A percentile compares a stretch with the other conserved stretches of the same genome.
Evolutionary conservation across 2,113 vertebrate genomes (phyloP).

Genomic region (Aythya baeri): DNA sequence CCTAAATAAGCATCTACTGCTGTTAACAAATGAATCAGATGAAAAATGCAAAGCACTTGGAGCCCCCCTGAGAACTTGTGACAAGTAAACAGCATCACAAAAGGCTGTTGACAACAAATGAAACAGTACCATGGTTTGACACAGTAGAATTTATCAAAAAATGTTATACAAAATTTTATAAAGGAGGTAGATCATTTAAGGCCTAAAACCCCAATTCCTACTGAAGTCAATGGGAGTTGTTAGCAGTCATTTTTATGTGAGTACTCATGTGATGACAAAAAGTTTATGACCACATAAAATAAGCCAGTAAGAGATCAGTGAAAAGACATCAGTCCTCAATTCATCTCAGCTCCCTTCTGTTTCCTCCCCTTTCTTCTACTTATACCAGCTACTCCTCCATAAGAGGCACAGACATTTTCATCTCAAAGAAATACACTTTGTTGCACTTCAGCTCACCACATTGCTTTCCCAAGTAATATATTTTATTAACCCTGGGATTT

Average conservation of each 20-base stretch:
- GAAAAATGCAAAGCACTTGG: not conserved
- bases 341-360: not conserved
- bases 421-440: not conserved
- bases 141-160: not conserved
- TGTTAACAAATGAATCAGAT: not conserved
- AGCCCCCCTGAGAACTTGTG: not conserved
- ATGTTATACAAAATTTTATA: not conserved
- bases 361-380: not conserved
- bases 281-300: not conserved
- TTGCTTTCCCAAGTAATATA: not conserved
- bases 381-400: not conserved
- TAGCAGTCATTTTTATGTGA: not conserved
- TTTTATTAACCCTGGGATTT: not conserved
- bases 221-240: not conserved
- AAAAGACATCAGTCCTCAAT: not conserved
- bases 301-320: rapidly evolving
- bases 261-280: not conserved
- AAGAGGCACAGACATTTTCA: rapidly evolving
- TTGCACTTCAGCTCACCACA: not conserved
- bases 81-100: not conserved
- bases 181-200: not conserved
- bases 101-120: not conserved
- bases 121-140: not conserved
- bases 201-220: not conserved
- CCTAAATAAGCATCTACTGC: not conserved